phyloP scores from a whole-genome alignment of 2,888 invertebrate genomes.

The Heliconius aoede region DNA sequence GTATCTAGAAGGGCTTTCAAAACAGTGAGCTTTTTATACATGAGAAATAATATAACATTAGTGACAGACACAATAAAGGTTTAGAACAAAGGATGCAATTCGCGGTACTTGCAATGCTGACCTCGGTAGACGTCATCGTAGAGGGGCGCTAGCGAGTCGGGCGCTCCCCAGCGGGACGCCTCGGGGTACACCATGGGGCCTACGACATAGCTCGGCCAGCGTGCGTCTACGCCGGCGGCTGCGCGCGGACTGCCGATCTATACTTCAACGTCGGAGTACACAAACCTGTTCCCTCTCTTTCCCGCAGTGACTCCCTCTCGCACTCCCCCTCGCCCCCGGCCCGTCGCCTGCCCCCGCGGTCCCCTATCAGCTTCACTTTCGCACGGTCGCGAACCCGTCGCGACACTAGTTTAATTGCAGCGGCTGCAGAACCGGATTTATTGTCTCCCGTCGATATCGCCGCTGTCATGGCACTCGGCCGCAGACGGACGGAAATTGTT shows the following conservation, averaged over 20 bases:
- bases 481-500: slow-evolving; percentile 49
- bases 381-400: slow-evolving; percentile 77
- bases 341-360: slow-evolving; percentile 50
- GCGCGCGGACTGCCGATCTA: slow-evolving; percentile 70
- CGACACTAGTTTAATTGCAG: slow-evolving; percentile 83
- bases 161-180: slow-evolving; percentile 84
- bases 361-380: slow-evolving; percentile 73
- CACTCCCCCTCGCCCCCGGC: slow-evolving; percentile 44
- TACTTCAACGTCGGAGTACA: slow-evolving; percentile 38
- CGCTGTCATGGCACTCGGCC: slow-evolving; percentile 57
- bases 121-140: slow-evolving; percentile 87
- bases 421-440: slow-evolving; percentile 81
- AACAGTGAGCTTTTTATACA: slow-evolving; percentile 47
- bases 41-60: slow-evolving; percentile 30
- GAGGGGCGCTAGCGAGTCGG: slow-evolving; percentile 86
- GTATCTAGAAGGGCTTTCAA: slow-evolving; percentile 25
- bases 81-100: slow-evolving; percentile 58
- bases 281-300: slow-evolving; percentile 22
- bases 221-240: slow-evolving; percentile 74
- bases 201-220: slow-evolving; percentile 66
- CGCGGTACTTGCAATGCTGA: slow-evolving; percentile 73
- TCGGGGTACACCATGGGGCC: slow-evolving; percentile 84
- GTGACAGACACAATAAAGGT: slow-evolving; percentile 42
- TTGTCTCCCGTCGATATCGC: slow-evolving; percentile 77
- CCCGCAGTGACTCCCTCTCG: slow-evolving; percentile 16